Conservation (phyloP, 2,888 invertebrate species). For the Neoitamus cyanurus region DNA sequence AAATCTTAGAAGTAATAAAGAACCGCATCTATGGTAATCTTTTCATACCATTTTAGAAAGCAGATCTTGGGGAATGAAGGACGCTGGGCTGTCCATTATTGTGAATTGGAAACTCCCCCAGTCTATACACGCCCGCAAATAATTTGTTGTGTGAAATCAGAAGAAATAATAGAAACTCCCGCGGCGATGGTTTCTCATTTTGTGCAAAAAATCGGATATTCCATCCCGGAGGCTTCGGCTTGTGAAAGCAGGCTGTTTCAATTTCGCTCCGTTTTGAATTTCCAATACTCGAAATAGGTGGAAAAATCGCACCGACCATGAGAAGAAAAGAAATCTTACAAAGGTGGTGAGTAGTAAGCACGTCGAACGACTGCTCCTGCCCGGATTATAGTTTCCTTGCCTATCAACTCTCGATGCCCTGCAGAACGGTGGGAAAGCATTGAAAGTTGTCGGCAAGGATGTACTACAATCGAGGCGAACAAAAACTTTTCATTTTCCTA, state of each 20-base stretch:
- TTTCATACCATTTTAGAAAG: not conserved
- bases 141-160: not conserved
- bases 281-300: not conserved
- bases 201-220: constrained; percentile 13
- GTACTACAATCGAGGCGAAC: not conserved
- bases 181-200: constrained; percentile 3
- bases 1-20: not conserved
- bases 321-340: constrained; percentile 3
- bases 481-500: constrained; percentile 36
- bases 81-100: not conserved
- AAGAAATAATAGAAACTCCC: not conserved
- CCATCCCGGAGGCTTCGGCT: not conserved
- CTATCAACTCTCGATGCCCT: not conserved
- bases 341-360: not conserved
- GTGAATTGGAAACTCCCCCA: not conserved
- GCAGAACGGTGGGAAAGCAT: not conserved
- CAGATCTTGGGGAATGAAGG: not conserved
- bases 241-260: not conserved
- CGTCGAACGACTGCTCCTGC: not conserved
- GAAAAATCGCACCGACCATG: not conserved
- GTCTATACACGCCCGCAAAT: not conserved
- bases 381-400: constrained; percentile 4
- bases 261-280: constrained; percentile 18
- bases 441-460: constrained; percentile 11
- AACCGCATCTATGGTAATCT: not conserved